Conservation (phyloP, 2,113 vertebrate genomes). For the Podilymbus podiceps region DNA sequence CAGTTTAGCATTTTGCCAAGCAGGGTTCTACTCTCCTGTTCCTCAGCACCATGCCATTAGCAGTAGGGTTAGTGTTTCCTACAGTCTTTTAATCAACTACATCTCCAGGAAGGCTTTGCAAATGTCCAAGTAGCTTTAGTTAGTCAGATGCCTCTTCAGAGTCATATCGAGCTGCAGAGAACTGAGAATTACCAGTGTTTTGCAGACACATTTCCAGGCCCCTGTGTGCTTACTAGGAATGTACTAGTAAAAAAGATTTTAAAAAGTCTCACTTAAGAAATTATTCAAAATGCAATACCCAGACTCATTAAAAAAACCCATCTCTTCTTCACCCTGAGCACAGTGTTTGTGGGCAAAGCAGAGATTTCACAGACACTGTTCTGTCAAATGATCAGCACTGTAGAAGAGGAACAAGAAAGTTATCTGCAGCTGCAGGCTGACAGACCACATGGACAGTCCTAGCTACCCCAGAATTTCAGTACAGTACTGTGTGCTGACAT, state of each 20-base stretch:
- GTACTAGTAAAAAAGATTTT: not conserved
- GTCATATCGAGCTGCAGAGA: accelerated
- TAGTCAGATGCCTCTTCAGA: not conserved
- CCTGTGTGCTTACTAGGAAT: not conserved
- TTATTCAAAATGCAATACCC: not conserved
- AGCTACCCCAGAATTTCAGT: not conserved
- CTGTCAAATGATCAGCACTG: not conserved
- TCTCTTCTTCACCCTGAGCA: not conserved
- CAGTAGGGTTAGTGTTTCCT: not conserved
- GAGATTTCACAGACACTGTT: not conserved
- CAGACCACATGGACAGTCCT: not conserved
- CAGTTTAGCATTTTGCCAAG: not conserved
- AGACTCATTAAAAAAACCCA: not conserved
- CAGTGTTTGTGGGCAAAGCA: not conserved
- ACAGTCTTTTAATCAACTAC: not conserved
- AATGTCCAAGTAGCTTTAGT: not conserved
- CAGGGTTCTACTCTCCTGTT: not conserved
- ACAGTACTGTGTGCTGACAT: not conserved
- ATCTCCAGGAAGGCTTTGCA: not conserved
- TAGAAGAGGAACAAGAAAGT: not conserved
- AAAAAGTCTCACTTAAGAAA: not conserved
- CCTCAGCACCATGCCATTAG: accelerated
- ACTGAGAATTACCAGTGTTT: not conserved
- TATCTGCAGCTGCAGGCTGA: not conserved
- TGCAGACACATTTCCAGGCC: not conserved